phyloP scores from a whole-genome alignment of 2,797 vertebrate genomes.

The Ceryle rudis region DNA sequence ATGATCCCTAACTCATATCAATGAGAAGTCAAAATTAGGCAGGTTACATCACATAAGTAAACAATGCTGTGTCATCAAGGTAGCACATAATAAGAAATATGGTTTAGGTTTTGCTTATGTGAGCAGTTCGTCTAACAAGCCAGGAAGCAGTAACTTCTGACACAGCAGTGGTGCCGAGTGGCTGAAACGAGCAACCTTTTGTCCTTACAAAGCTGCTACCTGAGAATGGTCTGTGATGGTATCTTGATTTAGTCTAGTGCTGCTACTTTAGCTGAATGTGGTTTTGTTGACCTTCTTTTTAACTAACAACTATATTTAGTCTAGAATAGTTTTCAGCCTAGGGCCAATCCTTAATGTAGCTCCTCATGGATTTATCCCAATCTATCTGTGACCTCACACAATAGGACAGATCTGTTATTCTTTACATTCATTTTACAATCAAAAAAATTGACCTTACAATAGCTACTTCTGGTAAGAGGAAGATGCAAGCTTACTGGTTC shows the following conservation, averaged over 20 bases:
- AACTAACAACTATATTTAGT: not conserved
- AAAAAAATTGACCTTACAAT: not conserved
- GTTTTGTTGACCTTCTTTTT: not conserved
- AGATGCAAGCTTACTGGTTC: not conserved
- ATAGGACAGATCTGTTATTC: not conserved
- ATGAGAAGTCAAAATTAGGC: not conserved
- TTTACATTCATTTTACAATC: not conserved
- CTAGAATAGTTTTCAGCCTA: not conserved
- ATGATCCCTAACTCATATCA: not conserved
- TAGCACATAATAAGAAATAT: not conserved
- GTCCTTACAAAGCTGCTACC: not conserved
- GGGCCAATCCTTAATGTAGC: not conserved
- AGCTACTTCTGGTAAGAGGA: not conserved
- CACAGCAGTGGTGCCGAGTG: not conserved
- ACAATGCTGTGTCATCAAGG: not conserved
- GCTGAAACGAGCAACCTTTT: not conserved
- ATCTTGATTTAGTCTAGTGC: not conserved
- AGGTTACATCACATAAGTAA: not conserved
- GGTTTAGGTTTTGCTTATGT: not conserved
- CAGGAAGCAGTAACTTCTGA: not conserved
- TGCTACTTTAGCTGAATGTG: not conserved
- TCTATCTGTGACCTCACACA: not conserved
- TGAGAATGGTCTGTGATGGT: not conserved
- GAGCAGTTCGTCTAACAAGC: not conserved
- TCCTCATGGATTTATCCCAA: not conserved